A percentile compares a stretch with the other conserved stretches of the same genome.
Conservation (phyloP, 2,888 invertebrate genomes). For the Nematopogon swammerdamellus region DNA sequence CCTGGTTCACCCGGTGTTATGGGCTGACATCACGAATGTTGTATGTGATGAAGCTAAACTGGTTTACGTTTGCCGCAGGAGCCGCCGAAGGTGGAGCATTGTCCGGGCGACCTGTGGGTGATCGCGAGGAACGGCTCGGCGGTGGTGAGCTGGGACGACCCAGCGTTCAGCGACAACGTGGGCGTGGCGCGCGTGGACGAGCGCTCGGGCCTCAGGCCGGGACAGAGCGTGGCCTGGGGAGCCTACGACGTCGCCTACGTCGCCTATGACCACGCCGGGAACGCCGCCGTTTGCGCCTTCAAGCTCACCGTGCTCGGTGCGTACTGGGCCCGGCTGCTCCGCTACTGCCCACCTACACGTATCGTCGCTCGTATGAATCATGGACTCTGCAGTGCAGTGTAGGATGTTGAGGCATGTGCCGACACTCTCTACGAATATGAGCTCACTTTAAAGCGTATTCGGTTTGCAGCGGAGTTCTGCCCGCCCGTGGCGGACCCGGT, state of each 20-base stretch:
- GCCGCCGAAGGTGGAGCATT: slow-evolving; percentile 83
- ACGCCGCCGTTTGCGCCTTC: slow-evolving; percentile 88
- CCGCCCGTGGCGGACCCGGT: slow-evolving; percentile 85
- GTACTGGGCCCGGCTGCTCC: too few species aligned
- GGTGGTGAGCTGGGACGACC: slow-evolving; percentile 88
- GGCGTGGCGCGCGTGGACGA: slow-evolving; percentile 77
- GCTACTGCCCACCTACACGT: neutral
- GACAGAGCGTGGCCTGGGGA: slow-evolving; percentile 87
- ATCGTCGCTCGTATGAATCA: neutral
- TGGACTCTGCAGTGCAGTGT: too few species aligned
- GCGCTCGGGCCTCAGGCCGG: slow-evolving; percentile 82
- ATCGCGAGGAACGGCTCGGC: slow-evolving; percentile 91
- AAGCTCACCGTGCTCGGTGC: slow-evolving; percentile 86
- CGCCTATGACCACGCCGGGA: slow-evolving; percentile 90
- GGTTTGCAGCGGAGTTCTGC: slow-evolving; percentile 80
- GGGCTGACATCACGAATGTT: too few species aligned
- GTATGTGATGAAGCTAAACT: too few species aligned
- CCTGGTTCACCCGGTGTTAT: too few species aligned
- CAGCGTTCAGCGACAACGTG: slow-evolving; percentile 86
- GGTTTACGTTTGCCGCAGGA: too few species aligned
- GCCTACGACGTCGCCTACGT: slow-evolving; percentile 90
- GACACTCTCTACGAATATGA: too few species aligned
- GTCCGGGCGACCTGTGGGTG: slow-evolving; percentile 93
- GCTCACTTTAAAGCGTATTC: too few species aligned
- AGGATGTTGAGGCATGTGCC: too few species aligned